phyloP scores from a whole-genome alignment of 2,888 invertebrate genomes.

The Caenorhabditis uteleia region DNA sequence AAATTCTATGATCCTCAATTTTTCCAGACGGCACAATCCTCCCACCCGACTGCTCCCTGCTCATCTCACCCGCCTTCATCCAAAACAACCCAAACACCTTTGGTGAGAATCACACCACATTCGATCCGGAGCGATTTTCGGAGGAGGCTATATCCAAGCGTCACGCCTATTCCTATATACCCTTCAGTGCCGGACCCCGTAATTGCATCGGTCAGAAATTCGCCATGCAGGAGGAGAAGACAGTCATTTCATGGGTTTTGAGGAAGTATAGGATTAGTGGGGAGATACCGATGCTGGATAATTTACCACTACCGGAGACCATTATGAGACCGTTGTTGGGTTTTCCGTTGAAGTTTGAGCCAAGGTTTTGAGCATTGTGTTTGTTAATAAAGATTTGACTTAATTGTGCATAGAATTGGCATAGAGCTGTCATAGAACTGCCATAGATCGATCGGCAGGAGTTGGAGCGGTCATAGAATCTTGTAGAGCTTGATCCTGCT shows the following conservation, averaged over 20 bases:
- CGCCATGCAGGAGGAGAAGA: conserved; percentile 67
- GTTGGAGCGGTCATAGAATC: too few relatives aligned
- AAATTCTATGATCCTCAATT: background rate
- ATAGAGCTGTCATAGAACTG: too few relatives aligned
- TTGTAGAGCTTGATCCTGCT: too few relatives aligned
- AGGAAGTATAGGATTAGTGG: conserved; percentile 60
- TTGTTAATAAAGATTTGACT: too few relatives aligned
- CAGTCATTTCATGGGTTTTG: conserved; percentile 70
- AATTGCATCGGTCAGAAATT: conserved; percentile 71
- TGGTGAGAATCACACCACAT: conserved; percentile 20
- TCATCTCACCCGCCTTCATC: conserved; percentile 45
- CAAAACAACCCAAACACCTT: conserved; percentile 41
- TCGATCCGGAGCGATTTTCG: conserved; percentile 44
- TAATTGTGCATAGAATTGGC: too few relatives aligned
- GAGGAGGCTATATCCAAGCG: conserved; percentile 56
- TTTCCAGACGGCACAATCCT: conserved; percentile 41
- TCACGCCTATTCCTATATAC: conserved; percentile 72
- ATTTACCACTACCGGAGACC: conserved; percentile 52
- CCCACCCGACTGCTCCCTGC: conserved; percentile 42
- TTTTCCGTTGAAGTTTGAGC: conserved; percentile 37
- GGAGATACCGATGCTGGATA: conserved; percentile 48
- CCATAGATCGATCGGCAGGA: too few relatives aligned
- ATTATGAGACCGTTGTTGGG: conserved; percentile 49
- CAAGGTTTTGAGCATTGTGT: too few relatives aligned
- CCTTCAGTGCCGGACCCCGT: conserved; percentile 73